Conservation (phyloP, 2,113 vertebrate genomes). For the Amblyornis subalaris region DNA sequence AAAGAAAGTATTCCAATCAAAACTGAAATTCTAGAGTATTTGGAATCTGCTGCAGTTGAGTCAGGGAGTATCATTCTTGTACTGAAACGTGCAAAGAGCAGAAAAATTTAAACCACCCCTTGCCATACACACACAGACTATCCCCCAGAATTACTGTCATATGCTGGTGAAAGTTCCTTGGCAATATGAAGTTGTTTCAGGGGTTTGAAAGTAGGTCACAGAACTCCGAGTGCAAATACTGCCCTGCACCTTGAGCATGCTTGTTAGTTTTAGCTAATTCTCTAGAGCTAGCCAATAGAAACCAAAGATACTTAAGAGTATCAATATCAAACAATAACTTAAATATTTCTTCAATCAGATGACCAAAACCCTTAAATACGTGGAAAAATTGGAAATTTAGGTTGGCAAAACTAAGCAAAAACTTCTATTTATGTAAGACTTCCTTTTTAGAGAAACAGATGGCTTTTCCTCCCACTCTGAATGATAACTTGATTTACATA, state of each 20-base stretch:
- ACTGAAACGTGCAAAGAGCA: not conserved
- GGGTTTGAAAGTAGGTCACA: not conserved
- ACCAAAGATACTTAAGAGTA: not conserved
- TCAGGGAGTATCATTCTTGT: not conserved
- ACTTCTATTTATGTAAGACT: not conserved
- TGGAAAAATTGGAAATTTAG: not conserved
- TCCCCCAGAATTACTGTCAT: not conserved
- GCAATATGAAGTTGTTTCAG: not conserved
- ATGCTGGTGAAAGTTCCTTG: not conserved
- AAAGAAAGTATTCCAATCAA: not conserved
- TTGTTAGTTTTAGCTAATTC: not conserved
- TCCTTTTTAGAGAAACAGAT: slow-evolving; percentile 9
- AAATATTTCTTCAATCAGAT: not conserved
- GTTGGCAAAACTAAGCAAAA: not conserved
- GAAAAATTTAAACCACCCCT: not conserved
- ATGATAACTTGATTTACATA: not conserved
- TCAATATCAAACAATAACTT: not conserved
- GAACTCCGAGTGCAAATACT: not conserved
- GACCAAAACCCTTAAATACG: not conserved
- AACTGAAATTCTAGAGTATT: not conserved
- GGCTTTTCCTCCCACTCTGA: slow-evolving; percentile 2
- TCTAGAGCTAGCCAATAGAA: not conserved
- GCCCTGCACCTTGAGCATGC: not conserved
- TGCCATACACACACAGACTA: not conserved
- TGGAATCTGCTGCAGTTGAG: not conserved